Evolutionary conservation across 2,113 vertebrate species (phyloP).

Genomic region (Vulpes lagopus): DNA sequence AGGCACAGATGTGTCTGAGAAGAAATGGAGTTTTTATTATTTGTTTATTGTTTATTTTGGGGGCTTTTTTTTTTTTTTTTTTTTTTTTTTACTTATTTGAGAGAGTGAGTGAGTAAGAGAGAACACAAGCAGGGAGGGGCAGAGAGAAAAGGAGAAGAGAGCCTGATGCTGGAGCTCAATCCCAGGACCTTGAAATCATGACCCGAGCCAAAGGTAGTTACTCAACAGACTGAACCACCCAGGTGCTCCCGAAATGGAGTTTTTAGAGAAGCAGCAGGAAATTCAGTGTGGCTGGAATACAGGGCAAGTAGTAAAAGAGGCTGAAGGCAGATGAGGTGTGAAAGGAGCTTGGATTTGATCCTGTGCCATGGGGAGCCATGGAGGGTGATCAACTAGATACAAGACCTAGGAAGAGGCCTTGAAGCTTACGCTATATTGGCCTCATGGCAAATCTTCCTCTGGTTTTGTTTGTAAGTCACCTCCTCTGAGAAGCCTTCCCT

Average conservation of each 20-base stretch:
- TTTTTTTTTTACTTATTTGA: too few relatives aligned
- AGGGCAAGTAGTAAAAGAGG: not conserved
- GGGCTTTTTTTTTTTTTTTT: too few relatives aligned
- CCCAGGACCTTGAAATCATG: too few relatives aligned
- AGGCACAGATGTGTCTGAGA: not conserved
- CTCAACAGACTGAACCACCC: too few relatives aligned
- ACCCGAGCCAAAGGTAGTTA: too few relatives aligned
- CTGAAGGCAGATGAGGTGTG: not conserved
- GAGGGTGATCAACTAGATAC: not conserved
- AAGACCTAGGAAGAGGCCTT: not conserved
- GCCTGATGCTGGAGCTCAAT: too few relatives aligned
- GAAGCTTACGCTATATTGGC: not conserved
- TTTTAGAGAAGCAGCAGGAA: slow-evolving; percentile 5
- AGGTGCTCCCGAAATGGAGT: not conserved
- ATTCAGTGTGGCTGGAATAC: not conserved
- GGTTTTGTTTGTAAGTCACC: slow-evolving; percentile 18
- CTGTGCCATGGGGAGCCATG: not conserved
- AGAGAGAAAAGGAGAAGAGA: too few relatives aligned
- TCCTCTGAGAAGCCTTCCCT: not conserved
- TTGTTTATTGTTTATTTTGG: too few relatives aligned
- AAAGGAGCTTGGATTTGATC: not conserved
- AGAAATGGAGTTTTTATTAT: not conserved
- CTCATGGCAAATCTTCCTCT: not conserved
- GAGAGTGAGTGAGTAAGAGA: too few relatives aligned
- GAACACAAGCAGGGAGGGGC: too few relatives aligned